These are phyloP conservation scores for Caenorhabditis tropicalis DNA, from an alignment of 1,140 invertebrate genomes.

Conservation along the genomic window DNA sequence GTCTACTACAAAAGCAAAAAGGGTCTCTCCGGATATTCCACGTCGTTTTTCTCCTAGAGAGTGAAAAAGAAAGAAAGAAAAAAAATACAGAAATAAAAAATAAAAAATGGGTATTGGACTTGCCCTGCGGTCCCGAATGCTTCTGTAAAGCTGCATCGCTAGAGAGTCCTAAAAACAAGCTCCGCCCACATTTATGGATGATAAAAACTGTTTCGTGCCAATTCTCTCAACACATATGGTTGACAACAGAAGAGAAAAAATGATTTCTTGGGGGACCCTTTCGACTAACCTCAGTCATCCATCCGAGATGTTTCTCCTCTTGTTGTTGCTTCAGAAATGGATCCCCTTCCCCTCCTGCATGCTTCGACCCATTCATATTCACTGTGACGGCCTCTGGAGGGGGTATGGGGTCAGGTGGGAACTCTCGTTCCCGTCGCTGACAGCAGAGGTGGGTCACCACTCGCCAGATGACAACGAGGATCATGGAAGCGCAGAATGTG, in stretches of 20 bases:
- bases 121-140: slow-evolving; percentile 28
- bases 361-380: slow-evolving; percentile 89
- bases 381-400: slow-evolving; percentile 75
- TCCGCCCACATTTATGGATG: slow-evolving; percentile 9
- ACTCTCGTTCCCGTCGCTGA: slow-evolving; percentile 67
- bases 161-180: slow-evolving; percentile 43
- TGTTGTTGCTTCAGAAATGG: slow-evolving; percentile 38
- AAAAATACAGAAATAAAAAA: background rate
- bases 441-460: slow-evolving; percentile 70
- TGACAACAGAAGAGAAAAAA: too few relatives aligned
- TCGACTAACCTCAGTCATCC: slow-evolving; percentile 50
- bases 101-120: background rate
- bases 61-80: background rate
- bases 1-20: background rate
- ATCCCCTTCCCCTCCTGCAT: background rate
- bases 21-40: background rate
- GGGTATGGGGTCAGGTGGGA: slow-evolving; percentile 12
- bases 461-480: slow-evolving; percentile 72
- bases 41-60: background rate
- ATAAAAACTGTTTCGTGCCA: background rate
- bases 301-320: slow-evolving; percentile 52
- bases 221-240: background rate
- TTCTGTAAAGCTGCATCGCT: slow-evolving; percentile 25
- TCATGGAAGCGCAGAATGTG: slow-evolving; percentile 72
- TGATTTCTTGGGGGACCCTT: background rate